A percentile compares a stretch with the other conserved stretches of the same genome.
Conservation (phyloP, 2,797 vertebrate species). For the Lindbergichthys nudifrons region DNA sequence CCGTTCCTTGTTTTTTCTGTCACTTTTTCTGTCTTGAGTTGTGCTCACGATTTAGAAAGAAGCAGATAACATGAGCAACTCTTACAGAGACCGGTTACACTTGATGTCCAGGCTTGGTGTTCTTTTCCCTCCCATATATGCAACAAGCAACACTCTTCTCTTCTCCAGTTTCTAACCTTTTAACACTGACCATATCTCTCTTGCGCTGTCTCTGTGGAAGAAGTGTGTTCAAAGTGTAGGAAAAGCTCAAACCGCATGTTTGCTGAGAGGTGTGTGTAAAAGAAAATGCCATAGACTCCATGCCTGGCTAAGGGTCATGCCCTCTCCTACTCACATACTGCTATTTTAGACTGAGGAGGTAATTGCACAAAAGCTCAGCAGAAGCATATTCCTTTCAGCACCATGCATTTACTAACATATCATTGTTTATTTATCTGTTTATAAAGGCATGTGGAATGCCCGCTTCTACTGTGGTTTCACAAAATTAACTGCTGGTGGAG, state of each 20-base stretch:
- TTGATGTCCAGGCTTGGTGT: not conserved
- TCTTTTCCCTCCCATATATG: not conserved
- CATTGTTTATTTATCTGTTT: no score
- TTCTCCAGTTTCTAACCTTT: conserved; percentile 1
- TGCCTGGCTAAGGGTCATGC: not conserved
- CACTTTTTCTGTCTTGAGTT: conserved; percentile 18
- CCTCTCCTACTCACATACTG: not conserved
- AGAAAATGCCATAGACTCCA: not conserved
- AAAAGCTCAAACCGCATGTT: not conserved
- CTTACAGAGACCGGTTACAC: conserved; percentile 1
- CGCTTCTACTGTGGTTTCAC: not conserved
- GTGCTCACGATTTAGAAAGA: conserved; percentile 1
- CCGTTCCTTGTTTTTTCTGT: not conserved
- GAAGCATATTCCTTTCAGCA: not conserved
- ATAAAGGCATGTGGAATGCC: no score
- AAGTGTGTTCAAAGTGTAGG: not conserved
- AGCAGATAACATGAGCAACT: not conserved
- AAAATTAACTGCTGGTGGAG: not conserved
- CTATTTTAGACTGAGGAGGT: not conserved
- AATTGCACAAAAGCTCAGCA: not conserved
- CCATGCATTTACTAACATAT: not conserved
- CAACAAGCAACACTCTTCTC: not conserved
- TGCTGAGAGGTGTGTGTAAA: not conserved
- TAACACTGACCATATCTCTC: conserved; percentile 1
- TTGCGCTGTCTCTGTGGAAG: not conserved